A percentile compares a stretch with the other conserved stretches of the same genome.
Conservation (phyloP, 2,113 vertebrate genomes). For the Dolichallabes microphthalmus region DNA sequence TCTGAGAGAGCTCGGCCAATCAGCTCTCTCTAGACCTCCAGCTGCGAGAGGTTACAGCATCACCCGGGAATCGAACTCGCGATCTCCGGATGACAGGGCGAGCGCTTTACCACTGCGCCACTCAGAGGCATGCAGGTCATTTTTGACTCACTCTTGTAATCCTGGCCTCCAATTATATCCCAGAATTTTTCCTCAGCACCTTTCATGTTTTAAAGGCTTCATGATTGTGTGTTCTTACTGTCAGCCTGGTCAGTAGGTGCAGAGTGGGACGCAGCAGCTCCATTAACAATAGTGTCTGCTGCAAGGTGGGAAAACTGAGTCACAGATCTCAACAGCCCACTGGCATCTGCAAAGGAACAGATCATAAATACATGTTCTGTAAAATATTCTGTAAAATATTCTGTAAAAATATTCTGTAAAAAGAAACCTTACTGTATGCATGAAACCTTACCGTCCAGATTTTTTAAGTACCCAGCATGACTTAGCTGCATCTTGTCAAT, state of each 20-base stretch:
- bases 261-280: conserved; percentile 79
- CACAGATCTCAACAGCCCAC: conserved; percentile 76
- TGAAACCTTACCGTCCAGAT: conserved; percentile 71
- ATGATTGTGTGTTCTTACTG: conserved; percentile 69
- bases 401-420: too few species aligned
- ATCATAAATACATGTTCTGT: neutral
- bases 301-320: conserved; percentile 85
- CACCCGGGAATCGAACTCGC: too few species aligned
- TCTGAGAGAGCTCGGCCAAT: too few species aligned
- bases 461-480: conserved; percentile 68
- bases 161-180: too few species aligned
- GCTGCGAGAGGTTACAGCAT: too few species aligned
- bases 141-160: too few species aligned
- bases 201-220: neutral
- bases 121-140: too few species aligned
- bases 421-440: neutral
- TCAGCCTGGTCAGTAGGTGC: conserved; percentile 85
- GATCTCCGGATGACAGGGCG: too few species aligned
- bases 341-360: conserved; percentile 68
- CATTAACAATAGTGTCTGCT: conserved; percentile 84
- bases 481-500: conserved; percentile 78
- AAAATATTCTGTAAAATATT: neutral
- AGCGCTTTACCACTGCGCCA: too few species aligned
- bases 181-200: neutral
- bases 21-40: too few species aligned